Base-by-base conservation (phyloP, 2,113 vertebrate species). In the Oophaga pumilio region DNA sequence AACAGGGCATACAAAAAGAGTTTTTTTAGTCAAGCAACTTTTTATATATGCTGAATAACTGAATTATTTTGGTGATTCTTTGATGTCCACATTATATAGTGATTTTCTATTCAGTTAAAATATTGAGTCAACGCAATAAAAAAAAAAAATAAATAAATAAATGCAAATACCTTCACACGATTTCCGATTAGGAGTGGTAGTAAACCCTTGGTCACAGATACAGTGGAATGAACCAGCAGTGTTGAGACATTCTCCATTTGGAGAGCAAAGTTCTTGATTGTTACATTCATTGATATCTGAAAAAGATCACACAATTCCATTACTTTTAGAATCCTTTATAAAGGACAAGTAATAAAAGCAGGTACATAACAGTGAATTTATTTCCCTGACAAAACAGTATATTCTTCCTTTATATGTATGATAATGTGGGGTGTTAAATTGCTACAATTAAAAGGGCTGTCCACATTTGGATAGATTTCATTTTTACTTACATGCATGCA, bases 261-360 rank as follows among this genome's bases (percentile, higher is more conserved):
- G 94, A 13, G 92, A 93, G 22, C 97, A 99, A 79, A 96, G 93
- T 50, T 97, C 95, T 0, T 94, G 88, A 93, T 93, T 62, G 91
- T 96, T 89, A 92, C 98, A 99, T 90, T 99, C 98, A 52, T 99
- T 95, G 77, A 98, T 92, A 93, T 99, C 98, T 99, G 93, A 26
- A 91, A 90, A 26, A 77, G 1, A 60, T 78, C n/a, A 86, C 26
- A 53, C 22, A 86, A 10, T 68, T 15, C 53, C 3, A 82, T 82
- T 66, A 66, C 22, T 2, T 50, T 22, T 43, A 43, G 33, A 9
- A 73, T 33, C 6, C 0, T 33, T 14, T 71, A 71, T 2, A 7
- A 33, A 71, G 24, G 24, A 15, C 3, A 26, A 28, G 24, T 12
- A 9, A 66, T 66, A 15, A 66, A 12, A 2, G n/a, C n/a, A 24